A percentile compares a stretch with the other conserved stretches of the same genome.
Evolutionary conservation across 2,113 vertebrate genomes (phyloP).

Genomic region (Emydura subglobosa): DNA sequence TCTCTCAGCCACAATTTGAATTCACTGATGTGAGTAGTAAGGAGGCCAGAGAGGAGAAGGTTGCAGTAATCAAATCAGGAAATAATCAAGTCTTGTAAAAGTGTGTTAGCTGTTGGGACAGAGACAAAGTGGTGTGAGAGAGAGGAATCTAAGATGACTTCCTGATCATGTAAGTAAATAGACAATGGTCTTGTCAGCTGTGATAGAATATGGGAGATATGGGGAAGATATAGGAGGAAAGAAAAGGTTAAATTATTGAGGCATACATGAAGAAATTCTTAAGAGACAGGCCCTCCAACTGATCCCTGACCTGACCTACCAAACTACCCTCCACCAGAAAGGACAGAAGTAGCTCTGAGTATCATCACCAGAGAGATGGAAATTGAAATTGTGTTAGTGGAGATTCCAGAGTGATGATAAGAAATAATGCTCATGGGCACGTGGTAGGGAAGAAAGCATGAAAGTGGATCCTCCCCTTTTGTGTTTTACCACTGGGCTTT

Average conservation of each 20-base stretch:
- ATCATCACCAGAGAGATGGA: not conserved
- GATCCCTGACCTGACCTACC: not conserved
- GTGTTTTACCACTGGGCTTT: not conserved
- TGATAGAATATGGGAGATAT: not conserved
- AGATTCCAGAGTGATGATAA: not conserved
- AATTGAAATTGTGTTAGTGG: not conserved
- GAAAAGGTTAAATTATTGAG: not conserved
- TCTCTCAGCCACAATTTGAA: not conserved
- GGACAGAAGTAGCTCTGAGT: not conserved
- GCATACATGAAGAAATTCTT: not conserved
- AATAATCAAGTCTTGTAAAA: not conserved
- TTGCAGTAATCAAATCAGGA: not conserved
- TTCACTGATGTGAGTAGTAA: not conserved
- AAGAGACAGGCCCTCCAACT: not conserved
- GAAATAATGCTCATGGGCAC: not conserved
- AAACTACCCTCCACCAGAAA: not conserved
- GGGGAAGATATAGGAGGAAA: not conserved
- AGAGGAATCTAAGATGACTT: not conserved
- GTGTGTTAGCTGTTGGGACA: not conserved
- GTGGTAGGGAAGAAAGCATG: not conserved
- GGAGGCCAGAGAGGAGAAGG: not conserved
- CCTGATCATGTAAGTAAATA: not conserved
- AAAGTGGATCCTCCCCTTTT: not conserved
- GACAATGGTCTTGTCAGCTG: not conserved
- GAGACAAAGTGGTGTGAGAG: not conserved